Percentiles rank a stretch among this genome's conserved stretches.
These are phyloP conservation scores for Eupeodes latifasciatus DNA, from an alignment of 2,888 invertebrate genomes.

Conservation along the genomic window DNA sequence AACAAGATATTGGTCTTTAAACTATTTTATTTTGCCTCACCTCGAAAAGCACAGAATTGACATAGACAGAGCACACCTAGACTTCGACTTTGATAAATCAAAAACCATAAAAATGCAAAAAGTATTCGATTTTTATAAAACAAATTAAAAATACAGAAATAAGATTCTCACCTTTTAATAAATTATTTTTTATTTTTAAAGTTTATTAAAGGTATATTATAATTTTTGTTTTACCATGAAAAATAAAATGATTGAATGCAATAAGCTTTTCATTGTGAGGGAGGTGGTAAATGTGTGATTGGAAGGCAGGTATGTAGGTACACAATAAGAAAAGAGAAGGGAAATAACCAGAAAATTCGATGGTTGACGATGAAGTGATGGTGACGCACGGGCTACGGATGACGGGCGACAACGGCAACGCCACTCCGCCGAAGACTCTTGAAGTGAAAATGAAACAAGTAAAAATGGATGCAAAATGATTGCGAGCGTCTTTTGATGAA, in stretches of 20 bases:
- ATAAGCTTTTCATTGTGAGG: background rate
- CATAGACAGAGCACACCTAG: slow-evolving; percentile 1
- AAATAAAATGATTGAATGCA: slow-evolving; percentile 55
- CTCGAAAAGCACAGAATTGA: slow-evolving; percentile 2
- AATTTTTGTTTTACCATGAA: background rate
- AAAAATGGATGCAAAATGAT: slow-evolving; percentile 53
- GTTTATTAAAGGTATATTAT: slow-evolving; percentile 41
- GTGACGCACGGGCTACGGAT: no score
- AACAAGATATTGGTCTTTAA: slow-evolving; percentile 26
- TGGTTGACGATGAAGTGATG: no score
- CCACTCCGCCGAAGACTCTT: background rate
- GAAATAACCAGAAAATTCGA: slow-evolving; percentile 54
- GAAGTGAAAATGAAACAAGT: slow-evolving; percentile 34
- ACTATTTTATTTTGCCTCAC: slow-evolving; percentile 11
- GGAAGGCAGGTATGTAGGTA: background rate
- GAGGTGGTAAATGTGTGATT: background rate
- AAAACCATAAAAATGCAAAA: slow-evolving; percentile 23
- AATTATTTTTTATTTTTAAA: slow-evolving; percentile 49
- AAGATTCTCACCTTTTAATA: slow-evolving; percentile 70
- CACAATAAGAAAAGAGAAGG: slow-evolving; percentile 63
- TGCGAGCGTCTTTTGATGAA: slow-evolving; percentile 41
- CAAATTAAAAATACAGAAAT: slow-evolving; percentile 59
- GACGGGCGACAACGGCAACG: background rate
- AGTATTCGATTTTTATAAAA: slow-evolving; percentile 36
- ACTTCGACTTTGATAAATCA: slow-evolving; percentile 43